A percentile compares a stretch with the other conserved stretches of the same genome.
Evolutionary conservation across 2,113 vertebrate genomes (phyloP).

Genomic region (Sturnira hondurensis): DNA sequence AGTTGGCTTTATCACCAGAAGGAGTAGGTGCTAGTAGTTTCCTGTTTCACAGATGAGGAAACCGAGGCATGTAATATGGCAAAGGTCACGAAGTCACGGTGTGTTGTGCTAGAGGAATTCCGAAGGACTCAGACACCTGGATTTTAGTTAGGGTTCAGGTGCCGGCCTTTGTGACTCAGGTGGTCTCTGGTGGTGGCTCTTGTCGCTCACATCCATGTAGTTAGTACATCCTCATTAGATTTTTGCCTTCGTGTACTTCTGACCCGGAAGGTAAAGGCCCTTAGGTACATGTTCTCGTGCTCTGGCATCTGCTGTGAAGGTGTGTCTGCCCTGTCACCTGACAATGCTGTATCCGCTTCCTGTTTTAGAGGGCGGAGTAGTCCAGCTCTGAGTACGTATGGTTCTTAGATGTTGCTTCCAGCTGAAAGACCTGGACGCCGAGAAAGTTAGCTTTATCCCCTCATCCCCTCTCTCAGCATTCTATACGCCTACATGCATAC

Average conservation of each 20-base stretch:
- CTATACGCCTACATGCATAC: background rate
- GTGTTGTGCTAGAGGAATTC: background rate
- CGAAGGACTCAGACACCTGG: background rate
- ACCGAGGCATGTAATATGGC: background rate
- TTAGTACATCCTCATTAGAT: background rate
- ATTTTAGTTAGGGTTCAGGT: background rate
- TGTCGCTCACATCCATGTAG: accelerated
- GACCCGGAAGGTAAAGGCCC: background rate
- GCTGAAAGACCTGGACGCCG: background rate
- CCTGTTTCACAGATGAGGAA: background rate
- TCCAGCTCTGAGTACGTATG: accelerated
- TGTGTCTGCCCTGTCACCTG: accelerated
- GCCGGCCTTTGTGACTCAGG: background rate
- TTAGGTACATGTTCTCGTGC: background rate
- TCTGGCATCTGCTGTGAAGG: accelerated
- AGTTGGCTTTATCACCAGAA: background rate
- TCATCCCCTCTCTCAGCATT: background rate
- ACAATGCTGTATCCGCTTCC: background rate
- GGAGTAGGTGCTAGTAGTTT: background rate
- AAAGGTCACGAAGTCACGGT: background rate
- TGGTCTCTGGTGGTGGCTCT: background rate
- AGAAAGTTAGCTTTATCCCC: background rate
- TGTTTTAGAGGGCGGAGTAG: background rate
- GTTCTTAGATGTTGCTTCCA: background rate
- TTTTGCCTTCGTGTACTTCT: background rate